These are phyloP conservation scores for Ibycter americanus DNA, from an alignment of 2,797 vertebrate species.

Conservation along the genomic window DNA sequence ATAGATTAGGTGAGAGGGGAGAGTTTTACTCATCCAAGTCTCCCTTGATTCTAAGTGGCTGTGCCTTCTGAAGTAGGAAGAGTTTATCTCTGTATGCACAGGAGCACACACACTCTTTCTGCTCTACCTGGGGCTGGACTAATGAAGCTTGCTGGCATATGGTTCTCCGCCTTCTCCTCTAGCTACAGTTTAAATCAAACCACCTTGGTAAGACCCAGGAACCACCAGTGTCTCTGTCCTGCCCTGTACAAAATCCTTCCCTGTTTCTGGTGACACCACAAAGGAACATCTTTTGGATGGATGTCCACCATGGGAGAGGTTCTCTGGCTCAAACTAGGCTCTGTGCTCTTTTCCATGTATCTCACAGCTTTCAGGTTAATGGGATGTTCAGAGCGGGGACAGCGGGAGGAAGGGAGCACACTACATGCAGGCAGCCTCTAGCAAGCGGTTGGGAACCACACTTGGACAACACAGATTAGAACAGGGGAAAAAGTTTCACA, in stretches of 20 bases:
- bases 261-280: neutral
- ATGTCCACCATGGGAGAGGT: neutral
- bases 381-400: neutral
- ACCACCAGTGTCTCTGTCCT: neutral
- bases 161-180: neutral
- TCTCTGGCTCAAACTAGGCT: neutral
- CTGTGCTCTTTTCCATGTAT: neutral
- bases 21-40: neutral
- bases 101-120: neutral
- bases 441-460: neutral
- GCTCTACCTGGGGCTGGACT: neutral
- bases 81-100: neutral
- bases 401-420: neutral
- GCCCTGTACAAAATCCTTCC: neutral
- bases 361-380: neutral
- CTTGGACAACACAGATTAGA: neutral
- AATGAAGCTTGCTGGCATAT: neutral
- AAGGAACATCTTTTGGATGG: neutral
- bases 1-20: neutral
- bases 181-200: neutral
- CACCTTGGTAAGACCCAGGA: neutral
- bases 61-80: neutral
- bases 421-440: neutral
- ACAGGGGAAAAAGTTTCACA: neutral
- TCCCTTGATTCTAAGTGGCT: neutral